These are phyloP conservation scores for Alectura lathami DNA, from an alignment of 2,113 vertebrate species.

Conservation along the genomic window DNA sequence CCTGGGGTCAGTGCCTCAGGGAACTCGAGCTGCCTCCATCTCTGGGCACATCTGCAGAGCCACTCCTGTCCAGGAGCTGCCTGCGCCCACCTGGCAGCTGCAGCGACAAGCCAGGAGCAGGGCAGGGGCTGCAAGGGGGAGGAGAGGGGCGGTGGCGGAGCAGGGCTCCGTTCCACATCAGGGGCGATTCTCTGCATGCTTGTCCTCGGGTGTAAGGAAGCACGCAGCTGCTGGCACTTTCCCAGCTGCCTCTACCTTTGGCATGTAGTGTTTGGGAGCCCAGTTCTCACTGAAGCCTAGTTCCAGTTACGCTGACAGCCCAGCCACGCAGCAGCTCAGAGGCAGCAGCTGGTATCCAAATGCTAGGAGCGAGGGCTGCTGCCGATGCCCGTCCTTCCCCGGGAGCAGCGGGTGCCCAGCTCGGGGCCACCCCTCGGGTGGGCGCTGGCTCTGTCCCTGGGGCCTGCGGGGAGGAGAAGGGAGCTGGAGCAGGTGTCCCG, in stretches of 20 bases:
- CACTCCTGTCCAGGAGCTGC: no score
- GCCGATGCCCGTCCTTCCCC: background rate
- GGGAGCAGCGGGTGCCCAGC: rapidly evolving
- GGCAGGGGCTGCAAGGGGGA: no score
- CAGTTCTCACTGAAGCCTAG: background rate
- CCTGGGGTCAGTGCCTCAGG: no score
- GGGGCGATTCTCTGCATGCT: rapidly evolving
- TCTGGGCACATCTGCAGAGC: no score
- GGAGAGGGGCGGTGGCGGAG: background rate
- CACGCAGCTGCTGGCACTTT: no score
- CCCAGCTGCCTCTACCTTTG: background rate
- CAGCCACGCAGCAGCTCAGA: rapidly evolving
- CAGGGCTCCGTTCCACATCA: background rate
- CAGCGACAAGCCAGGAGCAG: background rate
- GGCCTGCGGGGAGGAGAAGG: background rate
- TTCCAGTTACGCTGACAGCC: background rate
- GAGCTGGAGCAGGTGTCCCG: rapidly evolving
- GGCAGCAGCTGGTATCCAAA: background rate
- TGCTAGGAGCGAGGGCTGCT: background rate
- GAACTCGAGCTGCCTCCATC: no score
- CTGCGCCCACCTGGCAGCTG: background rate
- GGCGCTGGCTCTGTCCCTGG: background rate
- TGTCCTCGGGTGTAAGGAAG: rapidly evolving
- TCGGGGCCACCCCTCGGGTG: rapidly evolving
- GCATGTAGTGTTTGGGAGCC: rapidly evolving